Base-by-base conservation (phyloP, 2,113 vertebrate species). In the Piaya cayana region DNA sequence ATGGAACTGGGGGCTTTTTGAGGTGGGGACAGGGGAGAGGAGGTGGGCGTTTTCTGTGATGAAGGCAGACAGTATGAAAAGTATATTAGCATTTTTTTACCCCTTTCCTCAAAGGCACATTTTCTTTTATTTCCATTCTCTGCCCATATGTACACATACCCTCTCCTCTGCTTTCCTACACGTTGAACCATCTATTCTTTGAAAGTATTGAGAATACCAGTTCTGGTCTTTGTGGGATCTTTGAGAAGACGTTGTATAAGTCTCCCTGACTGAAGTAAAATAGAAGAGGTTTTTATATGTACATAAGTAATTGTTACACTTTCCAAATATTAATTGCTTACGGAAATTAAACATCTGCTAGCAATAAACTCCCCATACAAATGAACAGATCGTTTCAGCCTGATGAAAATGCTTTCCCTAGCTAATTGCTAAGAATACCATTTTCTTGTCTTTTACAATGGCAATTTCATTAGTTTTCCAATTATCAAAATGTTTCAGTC, bases 311-410 rank as follows among this genome's bases (percentile, higher is more conserved):
- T 71, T 72, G 50, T 79, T 50, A 77, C 86, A 82, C 68, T 82
- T 86, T 90, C 75, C 76, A 93, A 94, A 88, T 94, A 96, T 88
- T 93, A 95, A 91, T 72, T 94, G 34, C 86, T 71, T 86, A 78
- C 0, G 3, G 82, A 96, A 92, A 81, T 88, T 88, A 94, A 88
- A 65, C 86, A 94, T 90, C 87, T 94, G 92, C 64, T 92, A 92
- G 77, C 79, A 88, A 95, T 90, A 81, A 90, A 79, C n/a, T 77
- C 65, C 69, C 49, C 32, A 53, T 69, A 79, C 43, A 85, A 93
- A 85, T 34, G 19, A 92, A 85, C 83, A 80, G 20, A 83, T 42
- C 15, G 26, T 90, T 93, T 90, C 87, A 77, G 63, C 70, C 78
- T 83, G 52, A 86, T 64, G 64, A 55, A 91, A 96, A 92, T 30